These are phyloP conservation scores for Darevskia nairensis DNA, from an alignment of 2,797 vertebrate genomes.

Conservation along the genomic window DNA sequence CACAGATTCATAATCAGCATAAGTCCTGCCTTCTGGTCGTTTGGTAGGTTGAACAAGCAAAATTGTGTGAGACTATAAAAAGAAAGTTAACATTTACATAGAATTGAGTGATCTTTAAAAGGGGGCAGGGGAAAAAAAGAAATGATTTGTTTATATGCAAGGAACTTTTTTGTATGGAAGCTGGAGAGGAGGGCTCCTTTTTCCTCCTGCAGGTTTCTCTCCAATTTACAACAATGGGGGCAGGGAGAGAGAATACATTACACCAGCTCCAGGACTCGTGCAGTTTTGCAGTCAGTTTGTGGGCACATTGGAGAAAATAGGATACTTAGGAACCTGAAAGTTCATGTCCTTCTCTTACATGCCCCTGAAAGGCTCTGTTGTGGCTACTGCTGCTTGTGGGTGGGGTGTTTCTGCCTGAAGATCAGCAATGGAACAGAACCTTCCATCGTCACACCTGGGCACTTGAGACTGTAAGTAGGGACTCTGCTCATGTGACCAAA, in stretches of 20 bases:
- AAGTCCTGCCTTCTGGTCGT: slow-evolving; percentile 98
- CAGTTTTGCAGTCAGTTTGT: not conserved
- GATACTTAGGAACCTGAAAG: too few species aligned
- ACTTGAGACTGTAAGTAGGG: too few species aligned
- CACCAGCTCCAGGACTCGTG: not conserved
- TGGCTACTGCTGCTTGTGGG: too few species aligned
- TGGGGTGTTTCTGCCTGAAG: too few species aligned
- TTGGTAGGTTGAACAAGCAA: slow-evolving; percentile 97
- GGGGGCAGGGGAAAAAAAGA: not conserved
- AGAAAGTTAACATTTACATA: slow-evolving; percentile 43
- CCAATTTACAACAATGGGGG: not conserved
- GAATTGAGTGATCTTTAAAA: not conserved
- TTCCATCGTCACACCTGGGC: too few species aligned
- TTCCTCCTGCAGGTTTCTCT: not conserved
- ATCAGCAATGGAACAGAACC: too few species aligned
- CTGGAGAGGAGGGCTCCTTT: not conserved
- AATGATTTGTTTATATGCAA: not conserved
- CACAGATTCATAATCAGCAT: slow-evolving; percentile 97
- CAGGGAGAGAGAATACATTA: too few species aligned
- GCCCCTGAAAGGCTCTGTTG: too few species aligned
- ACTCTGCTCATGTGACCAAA: too few species aligned
- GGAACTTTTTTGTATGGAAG: not conserved
- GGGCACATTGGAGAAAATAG: too few species aligned
- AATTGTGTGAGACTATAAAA: slow-evolving; percentile 94
- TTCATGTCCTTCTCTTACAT: too few species aligned